phyloP scores from a whole-genome alignment of 1,140 invertebrate species.

The Procambarus clarkii region DNA sequence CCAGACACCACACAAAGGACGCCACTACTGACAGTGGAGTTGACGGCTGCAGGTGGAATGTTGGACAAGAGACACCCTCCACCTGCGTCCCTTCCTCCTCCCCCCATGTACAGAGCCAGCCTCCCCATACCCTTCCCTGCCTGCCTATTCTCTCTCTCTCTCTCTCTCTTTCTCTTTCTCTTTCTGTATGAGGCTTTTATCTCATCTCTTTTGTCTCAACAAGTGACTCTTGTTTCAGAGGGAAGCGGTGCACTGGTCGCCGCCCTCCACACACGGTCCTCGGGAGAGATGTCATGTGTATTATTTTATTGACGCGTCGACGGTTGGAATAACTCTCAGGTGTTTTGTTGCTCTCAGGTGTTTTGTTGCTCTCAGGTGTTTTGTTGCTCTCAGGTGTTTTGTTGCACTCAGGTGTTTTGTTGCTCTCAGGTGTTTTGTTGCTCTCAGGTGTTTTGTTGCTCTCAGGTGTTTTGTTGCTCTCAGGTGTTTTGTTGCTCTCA shows the following conservation, averaged over 20 bases:
- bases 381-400: too few relatives aligned
- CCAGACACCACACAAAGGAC: background rate
- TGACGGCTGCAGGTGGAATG: background rate
- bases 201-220: background rate
- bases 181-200: background rate
- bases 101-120: background rate
- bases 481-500: too few relatives aligned
- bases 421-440: too few relatives aligned
- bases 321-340: too few relatives aligned
- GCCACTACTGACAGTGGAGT: background rate
- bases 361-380: too few relatives aligned
- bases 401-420: too few relatives aligned
- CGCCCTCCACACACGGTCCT: background rate
- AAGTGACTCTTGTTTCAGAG: background rate
- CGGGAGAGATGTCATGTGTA: too few relatives aligned
- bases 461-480: too few relatives aligned
- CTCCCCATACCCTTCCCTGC: too few relatives aligned
- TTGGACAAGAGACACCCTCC: background rate
- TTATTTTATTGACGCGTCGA: too few relatives aligned
- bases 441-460: too few relatives aligned
- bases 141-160: background rate
- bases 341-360: too few relatives aligned
- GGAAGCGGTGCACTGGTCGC: background rate
- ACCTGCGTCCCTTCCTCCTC: background rate
- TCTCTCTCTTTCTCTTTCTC: background rate